Percentiles rank a stretch among this genome's conserved stretches.
phyloP scores from a whole-genome alignment of 1,140 invertebrate genomes.

The Andricus grossulariae region DNA sequence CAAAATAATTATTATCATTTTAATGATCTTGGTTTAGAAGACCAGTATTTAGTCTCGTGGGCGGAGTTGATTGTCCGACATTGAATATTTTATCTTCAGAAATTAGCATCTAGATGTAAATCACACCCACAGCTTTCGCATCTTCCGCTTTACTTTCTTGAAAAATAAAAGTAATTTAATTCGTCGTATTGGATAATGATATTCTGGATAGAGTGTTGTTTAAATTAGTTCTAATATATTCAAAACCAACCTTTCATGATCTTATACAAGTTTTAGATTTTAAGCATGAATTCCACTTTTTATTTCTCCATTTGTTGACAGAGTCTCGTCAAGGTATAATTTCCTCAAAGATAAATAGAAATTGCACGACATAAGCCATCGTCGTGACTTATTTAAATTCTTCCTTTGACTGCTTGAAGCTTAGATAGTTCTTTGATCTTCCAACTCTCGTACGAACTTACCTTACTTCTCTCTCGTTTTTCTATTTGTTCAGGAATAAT shows the following conservation, averaged over 20 bases:
- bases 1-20: not conserved
- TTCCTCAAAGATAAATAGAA: constrained; percentile 10
- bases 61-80: constrained; percentile 1
- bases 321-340: constrained; percentile 3
- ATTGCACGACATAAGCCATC: not conserved
- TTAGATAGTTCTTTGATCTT: constrained; percentile 6
- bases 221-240: no score
- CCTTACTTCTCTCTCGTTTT: not conserved
- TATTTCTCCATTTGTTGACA: not conserved
- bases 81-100: not conserved
- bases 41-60: not conserved
- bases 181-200: no score
- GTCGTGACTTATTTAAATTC: not conserved
- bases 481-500: not conserved
- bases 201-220: no score
- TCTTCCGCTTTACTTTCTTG: no score
- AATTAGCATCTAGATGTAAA: constrained; percentile 10
- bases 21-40: not conserved
- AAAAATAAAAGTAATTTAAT: no score
- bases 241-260: no score
- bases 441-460: not conserved
- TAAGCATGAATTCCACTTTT: no score
- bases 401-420: not conserved
- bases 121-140: not conserved
- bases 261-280: no score